Percentiles rank a stretch among this genome's conserved stretches.
phyloP scores from a whole-genome alignment of 2,888 invertebrate species.

The Subacronicta megacephala region DNA sequence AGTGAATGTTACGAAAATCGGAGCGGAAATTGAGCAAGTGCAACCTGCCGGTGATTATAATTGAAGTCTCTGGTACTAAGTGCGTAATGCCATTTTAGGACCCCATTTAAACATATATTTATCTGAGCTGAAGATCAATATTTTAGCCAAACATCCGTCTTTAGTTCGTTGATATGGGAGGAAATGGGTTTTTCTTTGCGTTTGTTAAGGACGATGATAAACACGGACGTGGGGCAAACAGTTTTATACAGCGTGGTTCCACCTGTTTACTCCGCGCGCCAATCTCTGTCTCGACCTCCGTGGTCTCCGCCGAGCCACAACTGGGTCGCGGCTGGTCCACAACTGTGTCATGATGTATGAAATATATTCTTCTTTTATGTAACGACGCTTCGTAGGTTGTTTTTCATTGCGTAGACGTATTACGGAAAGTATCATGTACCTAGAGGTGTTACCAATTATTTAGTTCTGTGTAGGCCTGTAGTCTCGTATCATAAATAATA shows the following conservation, averaged over 20 bases:
- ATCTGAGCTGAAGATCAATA: conserved; percentile 67
- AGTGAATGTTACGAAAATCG: conserved; percentile 39
- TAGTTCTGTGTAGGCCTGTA: background rate
- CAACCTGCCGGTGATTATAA: conserved; percentile 30
- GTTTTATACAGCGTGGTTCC: conserved; percentile 23
- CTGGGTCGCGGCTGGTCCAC: conserved; percentile 61
- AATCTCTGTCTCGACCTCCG: conserved; percentile 59
- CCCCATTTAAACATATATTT: conserved; percentile 41
- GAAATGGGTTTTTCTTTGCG: conserved; percentile 74
- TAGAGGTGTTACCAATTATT: background rate
- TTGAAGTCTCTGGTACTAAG: conserved; percentile 11
- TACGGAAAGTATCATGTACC: background rate
- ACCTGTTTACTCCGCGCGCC: conserved; percentile 40
- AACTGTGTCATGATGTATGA: conserved; percentile 49
- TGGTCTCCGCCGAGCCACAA: conserved; percentile 56
- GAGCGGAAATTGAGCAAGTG: conserved; percentile 50
- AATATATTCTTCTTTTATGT: conserved; percentile 1
- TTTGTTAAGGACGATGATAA: conserved; percentile 48
- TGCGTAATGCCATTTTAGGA: conserved; percentile 26
- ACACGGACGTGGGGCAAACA: conserved; percentile 37
- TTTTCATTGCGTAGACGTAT: background rate
- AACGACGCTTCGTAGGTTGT: background rate
- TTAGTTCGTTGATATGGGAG: conserved; percentile 56
- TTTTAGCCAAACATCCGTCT: conserved; percentile 76
- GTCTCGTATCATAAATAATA: conserved; percentile 4